Evolutionary conservation across 2,113 vertebrate species (phyloP), one percentile per base, ranked within the genome.

Genomic region (Oncorhynchus mykiss): DNA sequence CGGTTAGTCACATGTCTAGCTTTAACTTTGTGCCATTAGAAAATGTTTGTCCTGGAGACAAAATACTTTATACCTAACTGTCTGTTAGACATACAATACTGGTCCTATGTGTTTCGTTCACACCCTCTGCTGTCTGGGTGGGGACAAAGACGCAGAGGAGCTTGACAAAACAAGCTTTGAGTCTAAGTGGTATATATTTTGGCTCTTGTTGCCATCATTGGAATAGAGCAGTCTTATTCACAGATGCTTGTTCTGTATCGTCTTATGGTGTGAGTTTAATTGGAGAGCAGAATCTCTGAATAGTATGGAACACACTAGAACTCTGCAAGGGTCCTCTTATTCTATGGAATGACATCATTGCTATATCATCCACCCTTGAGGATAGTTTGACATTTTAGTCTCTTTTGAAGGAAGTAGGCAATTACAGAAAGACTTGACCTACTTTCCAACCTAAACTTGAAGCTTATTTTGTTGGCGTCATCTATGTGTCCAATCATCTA

Each of bases 131-230:
- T 67, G 18, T 68, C 16, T 20, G 9, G 78, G 77, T 49, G 77
- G 82, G 84, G 67, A 87, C 85, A 84, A 73, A 82, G 78, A 84
- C 1, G 3, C 73, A 81, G 78, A 86, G 77, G 65, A 83, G 85
- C 84, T 59, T 89, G 87, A 91, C 88, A 88, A 90, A 87, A 91
- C 86, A 82, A 84, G 79, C 82, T 84, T 89, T 90, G 76, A 89
- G 70, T 64, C 71, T 60, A 70, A 80, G 64, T 77, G 78, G 77
- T 65, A 85, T 81, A 72, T 87, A 67, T 31, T 81, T 78, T 71
- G 7, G 16, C 71, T 83, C 70, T 66, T 66, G 66, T 87, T 66
- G 59, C 69, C 75, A 73, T 51, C 73, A 64, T 31, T 16, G 31
- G 59, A 72, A 72, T 49, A 51, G 31, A 20, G 75, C 75, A 67